phyloP scores from a whole-genome alignment of 2,888 invertebrate genomes.

The Athalia rosae region DNA sequence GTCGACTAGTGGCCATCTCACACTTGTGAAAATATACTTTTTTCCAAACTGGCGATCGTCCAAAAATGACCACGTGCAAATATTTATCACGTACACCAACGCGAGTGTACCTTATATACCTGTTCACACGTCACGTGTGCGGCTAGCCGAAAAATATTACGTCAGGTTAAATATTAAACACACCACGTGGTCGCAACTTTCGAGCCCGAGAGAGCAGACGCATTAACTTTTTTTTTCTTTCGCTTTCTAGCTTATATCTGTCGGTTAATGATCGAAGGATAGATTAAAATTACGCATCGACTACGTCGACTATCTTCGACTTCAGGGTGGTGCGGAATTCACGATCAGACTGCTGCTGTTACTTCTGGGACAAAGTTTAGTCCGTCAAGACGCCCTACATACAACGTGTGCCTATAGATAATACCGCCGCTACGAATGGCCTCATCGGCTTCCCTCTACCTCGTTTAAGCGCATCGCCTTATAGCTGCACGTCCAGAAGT shows the following conservation, averaged over 20 bases:
- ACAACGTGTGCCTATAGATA: slow-evolving; percentile 41
- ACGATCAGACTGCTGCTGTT: slow-evolving; percentile 49
- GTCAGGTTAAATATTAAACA: neutral
- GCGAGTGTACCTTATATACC: too few relatives aligned
- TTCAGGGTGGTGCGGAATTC: too few relatives aligned
- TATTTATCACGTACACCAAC: too few relatives aligned
- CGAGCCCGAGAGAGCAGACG: neutral
- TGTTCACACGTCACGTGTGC: neutral
- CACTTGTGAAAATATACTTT: too few relatives aligned
- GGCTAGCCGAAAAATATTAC: neutral
- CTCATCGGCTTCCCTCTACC: slow-evolving; percentile 17
- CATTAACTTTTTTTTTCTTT: too few relatives aligned
- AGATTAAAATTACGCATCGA: too few relatives aligned
- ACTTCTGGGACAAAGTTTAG: slow-evolving; percentile 65
- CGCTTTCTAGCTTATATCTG: too few relatives aligned
- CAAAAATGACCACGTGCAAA: too few relatives aligned
- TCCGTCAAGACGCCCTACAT: slow-evolving; percentile 64
- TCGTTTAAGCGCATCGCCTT: slow-evolving; percentile 18
- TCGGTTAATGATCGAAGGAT: too few relatives aligned
- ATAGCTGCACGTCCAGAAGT: neutral
- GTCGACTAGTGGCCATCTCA: too few relatives aligned
- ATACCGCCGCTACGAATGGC: neutral
- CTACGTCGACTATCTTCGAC: too few relatives aligned
- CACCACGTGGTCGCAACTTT: neutral
- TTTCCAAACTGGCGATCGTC: too few relatives aligned